Evolutionary conservation across 2,888 invertebrate species (phyloP), one percentile per base, ranked within the genome.

Genomic region (Teleiodes luculella): DNA sequence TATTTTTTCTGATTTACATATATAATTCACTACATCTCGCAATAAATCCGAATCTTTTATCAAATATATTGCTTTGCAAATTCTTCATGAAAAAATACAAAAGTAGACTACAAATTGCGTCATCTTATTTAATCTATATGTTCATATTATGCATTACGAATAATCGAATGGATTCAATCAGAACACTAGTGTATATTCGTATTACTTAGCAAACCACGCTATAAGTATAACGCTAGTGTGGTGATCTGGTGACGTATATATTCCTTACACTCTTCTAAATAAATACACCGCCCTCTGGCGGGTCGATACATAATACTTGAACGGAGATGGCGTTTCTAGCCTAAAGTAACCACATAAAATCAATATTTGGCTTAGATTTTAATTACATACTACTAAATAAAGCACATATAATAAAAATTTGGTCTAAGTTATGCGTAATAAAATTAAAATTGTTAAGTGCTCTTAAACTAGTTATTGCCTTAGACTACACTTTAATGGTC

Each of bases 361-460:
- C 87, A 88, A 89, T 89, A 86, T 89, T 89, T 89, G 89, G 89
- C 89, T 88, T 89, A 89, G 79, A 85, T 83, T 86, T 80, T 86
- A 88, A 88, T 84, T 89, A 87, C 64, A 80, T 72, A 43, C 87
- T 89, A 89, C 72, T 24, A 24, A 66, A 85, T 86, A 88, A 89
- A 89, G 88, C 87, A 87, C 78, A 78, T 84, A 85, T 81, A 81
- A 77, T 87, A 83, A 87, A 86, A 88, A 84, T 89, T 89, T 89
- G 89, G 89, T 89, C 89, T 89, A 88, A 81, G 86, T 88, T 87
- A 88, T 83, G 83, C 80, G 76, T 78, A 76, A 77, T 83, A 82
- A 70, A 81, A 78, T 68, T 80, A 82, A n/a, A 68, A 80, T 74
- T 77, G 86, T 86, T 88, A 87, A 85, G 89, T 88, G 88, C 78